A percentile compares a stretch with the other conserved stretches of the same genome.
These are phyloP conservation scores for Tetranychus piercei DNA, from an alignment of 2,888 invertebrate genomes.

Conservation along the genomic window DNA sequence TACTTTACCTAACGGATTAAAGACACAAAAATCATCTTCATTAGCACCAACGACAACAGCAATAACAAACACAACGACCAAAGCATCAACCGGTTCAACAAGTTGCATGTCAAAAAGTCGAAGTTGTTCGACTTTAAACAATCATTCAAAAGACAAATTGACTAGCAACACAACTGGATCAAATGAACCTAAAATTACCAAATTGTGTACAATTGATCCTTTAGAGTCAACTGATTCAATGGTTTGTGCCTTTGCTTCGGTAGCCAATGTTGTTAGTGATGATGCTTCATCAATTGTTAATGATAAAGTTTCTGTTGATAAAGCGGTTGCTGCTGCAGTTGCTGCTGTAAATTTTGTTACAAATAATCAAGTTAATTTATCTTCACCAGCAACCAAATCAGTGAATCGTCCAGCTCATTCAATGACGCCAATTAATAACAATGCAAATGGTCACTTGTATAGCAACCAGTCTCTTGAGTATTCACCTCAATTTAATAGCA, in stretches of 20 bases:
- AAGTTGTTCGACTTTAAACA: neutral
- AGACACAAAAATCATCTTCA: too few species aligned
- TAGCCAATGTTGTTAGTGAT: constrained; percentile 7
- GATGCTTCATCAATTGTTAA: neutral
- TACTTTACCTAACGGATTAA: too few species aligned
- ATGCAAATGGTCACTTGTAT: neutral
- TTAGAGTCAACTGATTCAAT: constrained; percentile 11
- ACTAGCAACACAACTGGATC: neutral
- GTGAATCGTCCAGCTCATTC: neutral
- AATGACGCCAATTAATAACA: neutral
- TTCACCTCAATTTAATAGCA: neutral
- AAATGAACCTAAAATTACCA: neutral
- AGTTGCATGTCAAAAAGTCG: neutral
- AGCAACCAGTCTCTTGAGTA: neutral
- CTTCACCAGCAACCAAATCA: neutral
- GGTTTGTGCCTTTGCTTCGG: constrained; percentile 12
- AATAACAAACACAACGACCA: neutral
- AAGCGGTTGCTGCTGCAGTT: neutral
- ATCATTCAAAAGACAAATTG: neutral
- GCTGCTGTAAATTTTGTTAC: neutral
- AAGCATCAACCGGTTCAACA: neutral
- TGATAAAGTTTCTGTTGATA: neutral
- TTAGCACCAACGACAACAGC: neutral
- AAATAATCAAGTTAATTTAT: neutral
- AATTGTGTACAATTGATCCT: constrained; percentile 8